Base-by-base conservation (phyloP, 1,140 invertebrate species). In the Lysiphlebus fabarum region DNA sequence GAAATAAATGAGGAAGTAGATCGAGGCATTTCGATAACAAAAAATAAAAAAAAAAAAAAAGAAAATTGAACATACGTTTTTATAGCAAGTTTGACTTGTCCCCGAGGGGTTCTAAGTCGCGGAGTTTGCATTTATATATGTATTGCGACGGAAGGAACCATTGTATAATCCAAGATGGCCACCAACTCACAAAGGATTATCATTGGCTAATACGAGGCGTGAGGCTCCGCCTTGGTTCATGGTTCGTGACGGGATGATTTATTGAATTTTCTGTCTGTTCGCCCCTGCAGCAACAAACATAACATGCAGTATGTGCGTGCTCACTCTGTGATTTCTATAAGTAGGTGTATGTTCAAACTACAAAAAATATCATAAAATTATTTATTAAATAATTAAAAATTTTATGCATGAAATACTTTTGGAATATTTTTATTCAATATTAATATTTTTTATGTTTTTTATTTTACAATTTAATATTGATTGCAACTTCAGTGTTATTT, bases 201-300 rank as follows among this genome's bases (percentile, higher is more conserved):
- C 82, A 83, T 83, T 83, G 82, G 82, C 80, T 82, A 82, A 81
- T 80, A 82, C 79, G 74, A 79, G 75, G 78, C 74, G 74, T 81
- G 79, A 77, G 73, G 79, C 81, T 79, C 81, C 81, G 81, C 82
- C 81, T 82, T 79, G 73, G 76, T 76, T 80, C 78, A 79, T 77
- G 78, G 73, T 75, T 80, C 73, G 75, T 79, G 77, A 79, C 77
- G 73, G 78, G 68, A 80, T 80, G 78, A 80, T 80, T 78, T 79
- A 80, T 80, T 77, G 74, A 73, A 68, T 77, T 78, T 80, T 77
- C 78, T 79, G 75, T 78, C 78, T 76, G 76, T 76, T 77, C 75
- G 73, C 75, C 75, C 47, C 70, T 76, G 71, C 73, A 69, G 65
- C 66, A 51, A 37, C 37, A 64, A 65, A 66, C 71, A 67, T 70